Conservation (phyloP, 2,888 invertebrate genomes). For the Crossocerus cetratus region DNA sequence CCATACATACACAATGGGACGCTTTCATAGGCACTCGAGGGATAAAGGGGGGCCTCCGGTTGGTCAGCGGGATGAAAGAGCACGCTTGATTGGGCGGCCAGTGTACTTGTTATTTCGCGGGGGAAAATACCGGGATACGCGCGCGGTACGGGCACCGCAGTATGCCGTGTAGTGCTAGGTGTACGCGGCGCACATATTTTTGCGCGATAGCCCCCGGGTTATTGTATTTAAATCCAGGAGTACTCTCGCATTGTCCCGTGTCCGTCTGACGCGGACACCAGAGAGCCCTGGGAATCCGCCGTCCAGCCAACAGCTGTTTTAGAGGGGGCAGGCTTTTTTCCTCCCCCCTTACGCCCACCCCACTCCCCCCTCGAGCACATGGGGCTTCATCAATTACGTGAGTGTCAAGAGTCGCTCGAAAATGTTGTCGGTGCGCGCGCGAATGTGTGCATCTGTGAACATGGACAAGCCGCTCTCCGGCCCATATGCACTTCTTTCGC, state of each 20-base stretch:
- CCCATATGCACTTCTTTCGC: constrained; percentile 7
- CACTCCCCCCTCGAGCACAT: constrained; percentile 28
- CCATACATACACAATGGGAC: too few relatives aligned
- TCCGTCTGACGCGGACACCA: constrained; percentile 44
- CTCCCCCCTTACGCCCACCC: constrained; percentile 41
- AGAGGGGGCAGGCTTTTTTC: constrained; percentile 25
- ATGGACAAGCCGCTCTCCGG: constrained; percentile 4
- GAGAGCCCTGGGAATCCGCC: constrained; percentile 62
- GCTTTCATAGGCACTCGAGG: too few relatives aligned
- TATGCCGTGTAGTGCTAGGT: constrained; percentile 22
- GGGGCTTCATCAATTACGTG: constrained; percentile 49
- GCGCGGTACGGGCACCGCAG: constrained; percentile 4
- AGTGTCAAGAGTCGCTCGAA: constrained; percentile 31
- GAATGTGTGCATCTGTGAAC: constrained; percentile 1
- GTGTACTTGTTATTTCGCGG: constrained; percentile 57
- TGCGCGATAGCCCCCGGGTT: constrained; percentile 58
- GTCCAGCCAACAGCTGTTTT: constrained; percentile 64
- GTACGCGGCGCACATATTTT: constrained; percentile 38
- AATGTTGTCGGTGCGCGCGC: constrained; percentile 1
- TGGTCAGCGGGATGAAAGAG: constrained; percentile 49
- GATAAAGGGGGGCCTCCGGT: constrained; percentile 4
- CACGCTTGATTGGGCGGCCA: constrained; percentile 48
- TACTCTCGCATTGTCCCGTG: constrained; percentile 49
- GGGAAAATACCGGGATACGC: constrained; percentile 48
- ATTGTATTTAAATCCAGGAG: constrained; percentile 65